Evolutionary conservation across 2,888 invertebrate genomes (phyloP).

Genomic region (Sialis lutaria): DNA sequence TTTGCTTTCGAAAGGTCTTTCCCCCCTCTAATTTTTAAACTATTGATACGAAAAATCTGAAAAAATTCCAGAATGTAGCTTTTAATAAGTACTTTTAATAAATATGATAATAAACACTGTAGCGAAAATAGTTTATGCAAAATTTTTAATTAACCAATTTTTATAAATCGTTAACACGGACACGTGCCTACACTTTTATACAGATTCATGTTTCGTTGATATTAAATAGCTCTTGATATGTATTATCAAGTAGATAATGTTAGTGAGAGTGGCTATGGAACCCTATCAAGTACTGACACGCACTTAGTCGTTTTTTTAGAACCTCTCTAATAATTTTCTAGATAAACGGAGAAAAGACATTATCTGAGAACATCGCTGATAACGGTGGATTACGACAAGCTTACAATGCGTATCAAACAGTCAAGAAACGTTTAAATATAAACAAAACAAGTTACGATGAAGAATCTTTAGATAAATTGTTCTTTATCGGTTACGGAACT

Average conservation of each 20-base stretch:
- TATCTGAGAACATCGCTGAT: constrained; percentile 27
- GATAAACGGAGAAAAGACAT: constrained; percentile 30
- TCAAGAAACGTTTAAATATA: constrained; percentile 6
- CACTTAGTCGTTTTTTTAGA: background rate
- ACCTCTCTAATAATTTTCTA: too few species aligned
- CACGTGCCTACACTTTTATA: constrained; percentile 20
- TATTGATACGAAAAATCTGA: too few species aligned
- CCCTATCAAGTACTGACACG: background rate
- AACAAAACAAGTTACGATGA: constrained; percentile 6
- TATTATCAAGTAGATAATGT: too few species aligned
- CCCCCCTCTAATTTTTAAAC: too few species aligned
- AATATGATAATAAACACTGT: too few species aligned
- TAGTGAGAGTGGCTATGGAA: too few species aligned
- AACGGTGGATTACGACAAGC: constrained; percentile 24
- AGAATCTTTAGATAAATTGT: constrained; percentile 21
- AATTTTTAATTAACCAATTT: too few species aligned
- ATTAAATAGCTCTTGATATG: too few species aligned
- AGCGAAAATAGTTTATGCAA: too few species aligned
- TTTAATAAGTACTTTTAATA: too few species aligned
- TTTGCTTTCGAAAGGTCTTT: too few species aligned
- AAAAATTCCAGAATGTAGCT: too few species aligned
- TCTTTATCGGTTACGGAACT: constrained; percentile 24
- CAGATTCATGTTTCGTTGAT: background rate
- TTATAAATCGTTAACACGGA: constrained; percentile 23
- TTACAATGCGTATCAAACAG: constrained; percentile 18